Evolutionary conservation across 35 echinoderm and acorn worm species (phyloP).

Genomic region (Heliocidaris erythrogramma): DNA sequence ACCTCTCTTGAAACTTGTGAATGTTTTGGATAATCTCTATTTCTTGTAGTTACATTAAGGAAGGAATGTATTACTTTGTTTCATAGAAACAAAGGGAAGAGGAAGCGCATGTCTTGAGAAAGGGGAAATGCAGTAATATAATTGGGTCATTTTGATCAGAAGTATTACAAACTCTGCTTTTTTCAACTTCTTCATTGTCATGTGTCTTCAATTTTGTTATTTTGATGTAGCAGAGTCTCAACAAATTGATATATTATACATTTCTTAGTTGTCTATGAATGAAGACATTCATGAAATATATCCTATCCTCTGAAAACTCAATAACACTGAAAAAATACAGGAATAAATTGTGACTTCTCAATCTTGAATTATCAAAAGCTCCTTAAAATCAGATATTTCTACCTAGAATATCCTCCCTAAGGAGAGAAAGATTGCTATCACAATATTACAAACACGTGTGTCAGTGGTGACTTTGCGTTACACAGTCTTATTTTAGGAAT

Average conservation of each 20-base stretch:
- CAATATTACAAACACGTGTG: not conserved
- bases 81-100: not conserved
- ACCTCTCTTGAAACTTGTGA: not conserved
- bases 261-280: not conserved
- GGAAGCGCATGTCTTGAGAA: not conserved
- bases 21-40: not conserved
- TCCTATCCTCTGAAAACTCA: not conserved
- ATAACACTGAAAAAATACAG: not conserved
- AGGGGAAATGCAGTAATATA: not conserved
- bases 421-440: not conserved
- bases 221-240: too few species aligned
- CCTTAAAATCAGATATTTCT: slow-evolving; percentile 6
- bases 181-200: not conserved
- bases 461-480: not conserved
- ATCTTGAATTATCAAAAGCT: not conserved
- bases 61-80: not conserved
- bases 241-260: not conserved
- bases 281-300: not conserved
- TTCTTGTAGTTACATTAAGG: not conserved
- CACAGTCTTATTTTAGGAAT: not conserved
- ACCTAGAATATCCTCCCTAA: not conserved
- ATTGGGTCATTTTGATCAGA: not conserved
- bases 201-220: not conserved
- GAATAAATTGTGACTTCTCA: slow-evolving; percentile 16
- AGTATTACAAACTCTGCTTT: not conserved